phyloP scores from a whole-genome alignment of 2,797 vertebrate genomes.

The Agapornis canus region DNA sequence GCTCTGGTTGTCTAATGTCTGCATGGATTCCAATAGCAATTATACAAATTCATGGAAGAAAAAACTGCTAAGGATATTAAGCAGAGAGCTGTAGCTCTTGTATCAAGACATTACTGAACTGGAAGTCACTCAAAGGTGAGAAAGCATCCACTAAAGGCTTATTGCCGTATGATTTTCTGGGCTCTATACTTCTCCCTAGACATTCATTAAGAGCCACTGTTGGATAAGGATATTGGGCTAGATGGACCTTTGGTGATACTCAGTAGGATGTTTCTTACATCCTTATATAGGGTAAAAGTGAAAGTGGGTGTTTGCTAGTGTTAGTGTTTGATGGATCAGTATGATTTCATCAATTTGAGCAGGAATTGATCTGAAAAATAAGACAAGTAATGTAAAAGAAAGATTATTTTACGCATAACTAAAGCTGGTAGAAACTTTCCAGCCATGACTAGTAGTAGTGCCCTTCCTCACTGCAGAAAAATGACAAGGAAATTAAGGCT shows the following conservation, averaged over 20 bases:
- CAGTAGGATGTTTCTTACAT: background rate
- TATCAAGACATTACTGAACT: background rate
- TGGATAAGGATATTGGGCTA: background rate
- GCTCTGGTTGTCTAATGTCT: background rate
- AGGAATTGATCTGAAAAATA: slow-evolving; percentile 5
- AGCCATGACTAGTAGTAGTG: background rate
- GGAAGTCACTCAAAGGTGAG: fast-evolving
- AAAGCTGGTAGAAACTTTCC: slow-evolving; percentile 10
- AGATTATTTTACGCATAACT: background rate
- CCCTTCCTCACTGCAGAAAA: background rate
- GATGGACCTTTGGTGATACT: background rate
- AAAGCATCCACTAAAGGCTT: background rate
- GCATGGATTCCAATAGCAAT: background rate
- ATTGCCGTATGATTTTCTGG: background rate
- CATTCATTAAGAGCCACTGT: background rate
- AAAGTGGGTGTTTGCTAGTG: background rate
- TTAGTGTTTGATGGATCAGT: background rate
- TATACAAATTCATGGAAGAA: background rate
- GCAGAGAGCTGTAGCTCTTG: background rate
- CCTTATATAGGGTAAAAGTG: background rate
- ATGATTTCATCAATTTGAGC: slow-evolving; percentile 7
- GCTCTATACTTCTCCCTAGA: background rate
- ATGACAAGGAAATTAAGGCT: slow-evolving; percentile 25
- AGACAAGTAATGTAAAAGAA: background rate
- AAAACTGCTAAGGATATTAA: background rate